Evolutionary conservation across 1,140 invertebrate species (phyloP).

Genomic region (Asobara japonica): DNA sequence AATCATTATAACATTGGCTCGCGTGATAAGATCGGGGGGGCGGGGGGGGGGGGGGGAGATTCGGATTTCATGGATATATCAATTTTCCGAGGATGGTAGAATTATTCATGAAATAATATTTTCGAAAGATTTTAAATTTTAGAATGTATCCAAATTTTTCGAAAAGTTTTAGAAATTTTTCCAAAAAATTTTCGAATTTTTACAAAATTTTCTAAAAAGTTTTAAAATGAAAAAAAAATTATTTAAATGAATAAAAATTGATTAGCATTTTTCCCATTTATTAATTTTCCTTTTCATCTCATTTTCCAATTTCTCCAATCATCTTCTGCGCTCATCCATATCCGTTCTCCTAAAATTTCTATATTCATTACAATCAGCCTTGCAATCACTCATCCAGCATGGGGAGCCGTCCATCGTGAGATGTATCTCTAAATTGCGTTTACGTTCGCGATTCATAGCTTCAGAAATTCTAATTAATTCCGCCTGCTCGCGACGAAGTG

Average conservation of each 20-base stretch:
- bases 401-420: conserved; percentile 37
- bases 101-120: too few species aligned
- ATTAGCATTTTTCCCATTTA: too few species aligned
- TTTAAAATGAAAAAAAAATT: too few species aligned
- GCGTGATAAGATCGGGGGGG: not conserved
- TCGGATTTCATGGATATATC: not conserved
- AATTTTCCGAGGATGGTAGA: not conserved
- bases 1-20: not conserved
- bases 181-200: too few species aligned
- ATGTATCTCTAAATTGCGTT: conserved; percentile 46
- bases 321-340: not conserved
- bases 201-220: too few species aligned
- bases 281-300: too few species aligned
- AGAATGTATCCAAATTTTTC: too few species aligned
- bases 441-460: conserved; percentile 48
- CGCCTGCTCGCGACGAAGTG: conserved; percentile 45
- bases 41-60: too few species aligned
- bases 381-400: conserved; percentile 33
- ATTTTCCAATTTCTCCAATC: too few species aligned
- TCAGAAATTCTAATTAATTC: conserved; percentile 47
- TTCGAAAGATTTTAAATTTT: too few species aligned
- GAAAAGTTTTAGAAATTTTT: too few species aligned
- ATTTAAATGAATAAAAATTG: too few species aligned
- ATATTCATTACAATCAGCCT: conserved; percentile 32
- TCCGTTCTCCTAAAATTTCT: not conserved